Base-by-base conservation (phyloP, 2,888 invertebrate species). In the Iphiclides podalirius region DNA sequence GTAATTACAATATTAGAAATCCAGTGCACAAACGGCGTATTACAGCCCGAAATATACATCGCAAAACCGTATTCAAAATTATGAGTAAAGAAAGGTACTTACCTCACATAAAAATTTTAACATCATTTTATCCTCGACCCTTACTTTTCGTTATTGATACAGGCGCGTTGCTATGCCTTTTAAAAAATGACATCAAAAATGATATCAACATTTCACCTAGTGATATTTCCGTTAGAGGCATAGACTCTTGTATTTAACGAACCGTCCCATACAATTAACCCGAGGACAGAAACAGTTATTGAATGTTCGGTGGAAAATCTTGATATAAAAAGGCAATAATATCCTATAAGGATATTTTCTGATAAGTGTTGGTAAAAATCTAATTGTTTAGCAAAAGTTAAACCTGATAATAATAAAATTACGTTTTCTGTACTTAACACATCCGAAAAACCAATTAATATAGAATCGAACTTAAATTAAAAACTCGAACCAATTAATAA, bases 251-350 rank as follows among this genome's bases (percentile, higher is more conserved):
- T 6, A 4, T 28, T 28, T 28, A 28, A 28, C 60, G 54, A 38
- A 55, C n/a, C 23, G n/a, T 28, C 4, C 9, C 9, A 28, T 28
- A 23, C 9, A 8, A 58, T 9, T n/a, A 6, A 6, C 2, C 42
- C 58, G 35, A 9, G 60, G 11, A 45, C 57, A 0, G 61, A 60
- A 51, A 48, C 47, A 14, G 26, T 53, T 1, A 58, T 62, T 7
- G 60, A 64, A 60, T 61, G 59, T 26, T 48, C 63, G 7, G 58
- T 61, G 4, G 7, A 1, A 4, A 58, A 60, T 23, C 54, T 58
- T n/a, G 48, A 63, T 28, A 17, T 61, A 6, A 52, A 54, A 38
- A 61, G 47, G 56, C 55, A 7, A 1, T 60, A 0, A 39, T 60
- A 1, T 9, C 6, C 1, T 51, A 11, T 31, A 26, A 0, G 42